Evolutionary conservation across 2,113 vertebrate species (phyloP).

Genomic region (Boulengeromyrus knoepffleri): DNA sequence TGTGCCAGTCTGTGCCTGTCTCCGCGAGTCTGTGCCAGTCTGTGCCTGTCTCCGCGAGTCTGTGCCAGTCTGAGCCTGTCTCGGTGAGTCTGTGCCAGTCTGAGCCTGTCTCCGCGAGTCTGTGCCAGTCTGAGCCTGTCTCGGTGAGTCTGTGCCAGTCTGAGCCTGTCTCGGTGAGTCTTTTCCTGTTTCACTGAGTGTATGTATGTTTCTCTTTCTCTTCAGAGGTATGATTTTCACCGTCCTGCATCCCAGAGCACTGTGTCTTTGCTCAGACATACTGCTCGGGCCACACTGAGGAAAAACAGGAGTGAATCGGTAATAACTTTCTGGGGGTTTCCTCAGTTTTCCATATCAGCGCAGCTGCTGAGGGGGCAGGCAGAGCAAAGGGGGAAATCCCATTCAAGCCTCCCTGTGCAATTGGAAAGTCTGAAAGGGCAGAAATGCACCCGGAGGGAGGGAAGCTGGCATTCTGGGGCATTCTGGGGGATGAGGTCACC

Average conservation of each 20-base stretch:
- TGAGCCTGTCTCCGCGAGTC: too few relatives aligned
- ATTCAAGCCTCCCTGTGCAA: background rate
- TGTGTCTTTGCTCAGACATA: background rate
- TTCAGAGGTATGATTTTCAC: background rate
- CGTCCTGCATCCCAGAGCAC: background rate
- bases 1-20: background rate
- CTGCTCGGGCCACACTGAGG: background rate
- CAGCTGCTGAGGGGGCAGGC: slow-evolving; percentile 48
- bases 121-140: background rate
- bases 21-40: background rate
- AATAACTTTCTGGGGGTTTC: background rate
- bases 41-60: background rate
- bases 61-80: background rate
- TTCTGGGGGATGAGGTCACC: background rate
- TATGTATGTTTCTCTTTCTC: background rate
- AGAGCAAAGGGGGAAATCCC: slow-evolving; percentile 43
- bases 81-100: background rate
- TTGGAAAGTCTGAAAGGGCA: slow-evolving; percentile 11
- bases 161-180: background rate
- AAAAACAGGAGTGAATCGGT: background rate
- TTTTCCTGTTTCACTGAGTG: background rate
- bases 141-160: background rate
- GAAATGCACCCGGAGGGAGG: slow-evolving; percentile 58
- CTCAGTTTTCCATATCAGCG: slow-evolving; percentile 25
- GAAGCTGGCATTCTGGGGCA: background rate